phyloP scores from a whole-genome alignment of 2,797 vertebrate genomes.

The Melanotaenia pygmaea region DNA sequence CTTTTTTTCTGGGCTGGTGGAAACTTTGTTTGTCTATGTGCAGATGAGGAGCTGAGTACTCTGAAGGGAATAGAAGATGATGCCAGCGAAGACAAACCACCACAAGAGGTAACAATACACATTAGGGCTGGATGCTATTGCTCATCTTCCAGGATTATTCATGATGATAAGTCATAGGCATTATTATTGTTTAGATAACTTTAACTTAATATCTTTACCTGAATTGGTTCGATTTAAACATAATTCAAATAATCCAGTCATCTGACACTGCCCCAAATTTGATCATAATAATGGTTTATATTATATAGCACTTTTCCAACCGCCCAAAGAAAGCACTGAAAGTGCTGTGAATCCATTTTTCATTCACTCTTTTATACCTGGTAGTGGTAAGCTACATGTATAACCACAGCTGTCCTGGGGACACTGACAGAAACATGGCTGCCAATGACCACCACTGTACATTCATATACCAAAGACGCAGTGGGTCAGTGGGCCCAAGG shows the following conservation, averaged over 20 bases:
- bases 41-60: conserved; percentile 74
- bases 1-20: neutral
- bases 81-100: conserved; percentile 61
- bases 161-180: neutral
- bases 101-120: conserved; percentile 62
- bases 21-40: conserved; percentile 19
- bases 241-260: neutral
- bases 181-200: neutral
- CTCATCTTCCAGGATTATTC: neutral
- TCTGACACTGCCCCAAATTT: neutral
- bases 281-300: neutral
- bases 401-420: too few relatives aligned
- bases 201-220: neutral
- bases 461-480: too few relatives aligned
- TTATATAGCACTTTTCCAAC: neutral
- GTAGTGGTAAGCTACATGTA: too few relatives aligned
- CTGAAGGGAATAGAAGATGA: conserved; percentile 78
- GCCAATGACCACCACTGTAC: too few relatives aligned
- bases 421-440: too few relatives aligned
- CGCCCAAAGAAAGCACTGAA: too few relatives aligned
- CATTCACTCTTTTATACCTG: neutral
- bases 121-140: neutral
- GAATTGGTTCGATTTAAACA: neutral
- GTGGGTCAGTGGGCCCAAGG: too few relatives aligned
- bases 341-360: neutral